Evolutionary conservation across 2,113 vertebrate species (phyloP), one percentile per base, ranked within the genome.

Genomic region (Indicator maculatus): DNA sequence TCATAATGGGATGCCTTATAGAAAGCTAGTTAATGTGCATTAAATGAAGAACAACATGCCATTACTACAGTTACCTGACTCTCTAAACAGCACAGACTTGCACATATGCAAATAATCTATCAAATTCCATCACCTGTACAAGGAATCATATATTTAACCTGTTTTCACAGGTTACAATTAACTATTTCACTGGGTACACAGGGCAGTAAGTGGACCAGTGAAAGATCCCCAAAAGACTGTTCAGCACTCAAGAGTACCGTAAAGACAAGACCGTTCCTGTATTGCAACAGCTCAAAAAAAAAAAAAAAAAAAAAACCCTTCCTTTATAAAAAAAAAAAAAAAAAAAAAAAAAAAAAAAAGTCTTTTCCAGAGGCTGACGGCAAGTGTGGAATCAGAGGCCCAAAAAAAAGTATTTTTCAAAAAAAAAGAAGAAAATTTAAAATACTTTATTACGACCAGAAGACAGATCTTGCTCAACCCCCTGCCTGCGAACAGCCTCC

Each of bases 401-500:
- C 7, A 36, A 8, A 36, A 36, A 39, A 21, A n/a, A 21, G 12
- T 44, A 16, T 44, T 44, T 44, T 44, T 44, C 14, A 44, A 23
- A 14, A 19, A 19, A 38, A 19, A 45, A 41, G 16, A 27, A n/a
- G 5, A 16, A 33, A 16, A 64, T 12, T 44, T 6, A 63, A 24
- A 61, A 63, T 4, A 23, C 19, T 2, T 24, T 15, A 20, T 39
- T 8, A 11, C 19, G 12, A 77, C 3, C 12, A 24, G 9, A 60
- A 59, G 28, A 50, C 13, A 79, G 7, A 56, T 36, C 7, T 45
- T 78, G 26, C 8, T 71, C 11, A 36, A 16, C 6, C 2, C 38
- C 15, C 1, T 2, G 5, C 20, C 5, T 2, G 5, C 5, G 7
- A 38, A 8, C 13, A 71, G 5, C 5, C 38, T 56, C 2, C 10